Evolutionary conservation across 2,888 invertebrate genomes (phyloP), one percentile per base, ranked within the genome.

Genomic region (Schrankia costaestrigalis): DNA sequence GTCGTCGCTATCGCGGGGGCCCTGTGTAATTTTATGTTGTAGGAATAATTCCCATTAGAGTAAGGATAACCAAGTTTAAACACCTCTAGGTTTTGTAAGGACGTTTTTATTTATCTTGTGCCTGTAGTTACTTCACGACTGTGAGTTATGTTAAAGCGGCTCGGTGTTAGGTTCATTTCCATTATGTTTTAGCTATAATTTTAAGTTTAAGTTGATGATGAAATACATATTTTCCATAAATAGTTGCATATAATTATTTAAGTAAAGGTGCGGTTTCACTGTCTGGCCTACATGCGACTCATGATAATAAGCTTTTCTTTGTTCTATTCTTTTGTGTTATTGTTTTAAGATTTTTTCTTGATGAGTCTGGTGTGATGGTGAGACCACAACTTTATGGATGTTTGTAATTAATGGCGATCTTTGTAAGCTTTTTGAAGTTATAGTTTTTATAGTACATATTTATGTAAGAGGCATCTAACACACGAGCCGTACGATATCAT

Each of bases 1-100:
- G n/a, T n/a, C 47, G 53, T 47, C 57, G 62, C 35, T 58, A 69
- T 63, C 65, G 64, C 46, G 51, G 48, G 63, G 71, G 65, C 52
- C 50, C 49, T 64, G 61, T 76, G 60, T 73, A 68, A 76, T 77
- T 75, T 77, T 80, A 79, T 78, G 74, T 78, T 81, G 74, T 82
- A 82, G 82, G 63, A 72, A 74, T 81, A 80, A 78, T 79, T 82
- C 76, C 79, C 76, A 63, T 50, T 78, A 79, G 77, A 21, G 26
- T 81, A 81, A 81, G 80, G 51, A 70, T 80, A 79, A 79, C 62
- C 68, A 65, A 72, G 70, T 76, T 70, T 46, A 74, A 72, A 32
- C 70, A 66, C 67, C 67, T 73, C 57, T 76, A 76, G 70, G 58
- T 54, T 64, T 57, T 57, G 40, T 71, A 71, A 69, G 63, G 57